Conservation (phyloP, 2,888 invertebrate genomes). For the Macaria liturata region DNA sequence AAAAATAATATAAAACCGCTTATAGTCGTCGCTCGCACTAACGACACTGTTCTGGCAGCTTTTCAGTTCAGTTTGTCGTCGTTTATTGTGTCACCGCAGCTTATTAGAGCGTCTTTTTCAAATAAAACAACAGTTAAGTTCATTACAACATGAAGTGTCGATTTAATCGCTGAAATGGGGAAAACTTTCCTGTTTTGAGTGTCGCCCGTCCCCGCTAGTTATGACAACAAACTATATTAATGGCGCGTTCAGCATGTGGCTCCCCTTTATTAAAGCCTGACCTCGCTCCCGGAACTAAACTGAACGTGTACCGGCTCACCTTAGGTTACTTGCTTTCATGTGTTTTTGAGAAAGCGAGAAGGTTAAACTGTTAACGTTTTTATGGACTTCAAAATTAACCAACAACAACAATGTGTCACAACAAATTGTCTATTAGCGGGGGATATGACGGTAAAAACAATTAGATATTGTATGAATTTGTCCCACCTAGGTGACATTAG, state of each 20-base stretch:
- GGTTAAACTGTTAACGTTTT: no score
- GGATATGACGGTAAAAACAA: no score
- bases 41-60: slow-evolving; percentile 9
- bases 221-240: slow-evolving; percentile 26
- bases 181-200: slow-evolving; percentile 34
- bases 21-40: slow-evolving; percentile 6
- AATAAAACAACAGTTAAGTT: slow-evolving; percentile 54
- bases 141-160: slow-evolving; percentile 51
- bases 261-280: slow-evolving; percentile 19
- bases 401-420: background rate
- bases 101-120: slow-evolving; percentile 57
- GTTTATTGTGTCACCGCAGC: slow-evolving; percentile 44
- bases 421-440: background rate
- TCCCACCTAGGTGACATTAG: background rate
- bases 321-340: background rate
- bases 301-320: background rate
- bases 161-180: slow-evolving; percentile 47
- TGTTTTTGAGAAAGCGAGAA: no score
- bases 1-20: slow-evolving; percentile 26
- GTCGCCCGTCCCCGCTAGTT: slow-evolving; percentile 25
- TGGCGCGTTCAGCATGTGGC: slow-evolving; percentile 18
- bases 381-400: no score
- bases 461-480: no score
- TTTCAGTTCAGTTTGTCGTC: slow-evolving; percentile 38
- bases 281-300: slow-evolving; percentile 4